Percentiles rank a stretch among this genome's conserved stretches.
Evolutionary conservation across 2,797 vertebrate genomes (phyloP).

Genomic region (Darevskia mixta): DNA sequence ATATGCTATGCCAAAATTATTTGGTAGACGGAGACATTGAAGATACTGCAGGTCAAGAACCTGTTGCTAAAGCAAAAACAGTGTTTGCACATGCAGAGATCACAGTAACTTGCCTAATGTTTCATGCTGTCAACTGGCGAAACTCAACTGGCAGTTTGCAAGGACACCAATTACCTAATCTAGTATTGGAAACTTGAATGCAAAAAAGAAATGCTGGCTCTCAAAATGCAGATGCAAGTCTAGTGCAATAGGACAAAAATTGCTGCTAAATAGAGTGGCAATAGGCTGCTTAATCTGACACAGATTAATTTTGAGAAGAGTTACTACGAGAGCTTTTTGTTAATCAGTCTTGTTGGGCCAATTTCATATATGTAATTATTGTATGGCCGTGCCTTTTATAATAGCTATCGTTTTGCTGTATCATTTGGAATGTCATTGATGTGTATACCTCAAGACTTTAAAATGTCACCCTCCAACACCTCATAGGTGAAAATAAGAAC

Average conservation of each 20-base stretch:
- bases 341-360: not conserved
- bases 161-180: constrained; percentile 74
- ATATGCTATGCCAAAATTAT: not conserved
- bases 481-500: not conserved
- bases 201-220: constrained; percentile 56
- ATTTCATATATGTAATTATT: not conserved
- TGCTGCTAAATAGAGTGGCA: not conserved
- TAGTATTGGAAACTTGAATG: constrained; percentile 60
- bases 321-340: not conserved
- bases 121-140: constrained; percentile 54
- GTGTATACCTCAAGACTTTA: not conserved
- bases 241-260: not conserved
- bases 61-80: constrained; percentile 67
- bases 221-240: constrained; percentile 41
- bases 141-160: constrained; percentile 70
- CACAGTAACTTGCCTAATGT: constrained; percentile 61
- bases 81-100: constrained; percentile 35
- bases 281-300: constrained; percentile 17
- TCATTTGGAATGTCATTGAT: constrained; percentile 16
- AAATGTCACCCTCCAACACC: not conserved
- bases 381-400: not conserved
- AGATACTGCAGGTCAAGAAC: constrained; percentile 60
- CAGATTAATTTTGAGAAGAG: not conserved
- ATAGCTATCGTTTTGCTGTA: constrained; percentile 35
- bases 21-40: constrained; percentile 41